phyloP scores from a whole-genome alignment of 2,888 invertebrate species.

The Amphimallon solstitiale region DNA sequence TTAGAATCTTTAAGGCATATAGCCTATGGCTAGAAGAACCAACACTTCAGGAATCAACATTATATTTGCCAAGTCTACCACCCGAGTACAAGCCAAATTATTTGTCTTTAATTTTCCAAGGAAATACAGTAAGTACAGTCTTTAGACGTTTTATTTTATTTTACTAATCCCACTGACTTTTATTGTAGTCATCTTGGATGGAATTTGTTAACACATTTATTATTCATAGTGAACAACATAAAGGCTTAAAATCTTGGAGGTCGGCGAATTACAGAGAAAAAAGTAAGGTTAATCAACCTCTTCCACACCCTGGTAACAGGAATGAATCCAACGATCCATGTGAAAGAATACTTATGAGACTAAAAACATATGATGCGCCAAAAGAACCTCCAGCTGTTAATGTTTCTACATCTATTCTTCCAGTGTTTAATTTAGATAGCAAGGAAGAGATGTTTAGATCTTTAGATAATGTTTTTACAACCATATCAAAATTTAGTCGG shows the following conservation, averaged over 20 bases:
- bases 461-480: slow-evolving; percentile 59
- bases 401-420: slow-evolving; percentile 61
- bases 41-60: slow-evolving; percentile 73
- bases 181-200: slow-evolving; percentile 69
- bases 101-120: slow-evolving; percentile 71
- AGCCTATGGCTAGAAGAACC: slow-evolving; percentile 84
- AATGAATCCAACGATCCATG: slow-evolving; percentile 63
- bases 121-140: slow-evolving; percentile 65
- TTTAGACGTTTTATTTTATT: not conserved
- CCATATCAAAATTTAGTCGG: slow-evolving; percentile 64
- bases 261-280: slow-evolving; percentile 65
- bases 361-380: slow-evolving; percentile 74
- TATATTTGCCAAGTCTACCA: slow-evolving; percentile 76
- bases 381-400: slow-evolving; percentile 68
- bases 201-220: slow-evolving; percentile 72
- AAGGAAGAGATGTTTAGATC: slow-evolving; percentile 56
- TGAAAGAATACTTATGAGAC: slow-evolving; percentile 68
- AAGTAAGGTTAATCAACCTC: slow-evolving; percentile 57
- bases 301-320: slow-evolving; percentile 54
- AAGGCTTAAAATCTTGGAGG: slow-evolving; percentile 68
- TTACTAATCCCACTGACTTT: not conserved
- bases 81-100: slow-evolving; percentile 77
- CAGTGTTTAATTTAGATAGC: slow-evolving; percentile 52
- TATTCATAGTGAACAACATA: slow-evolving; percentile 66
- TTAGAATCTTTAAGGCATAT: slow-evolving; percentile 72